Base-by-base conservation (phyloP, 2,113 vertebrate genomes). In the Turnix velox region DNA sequence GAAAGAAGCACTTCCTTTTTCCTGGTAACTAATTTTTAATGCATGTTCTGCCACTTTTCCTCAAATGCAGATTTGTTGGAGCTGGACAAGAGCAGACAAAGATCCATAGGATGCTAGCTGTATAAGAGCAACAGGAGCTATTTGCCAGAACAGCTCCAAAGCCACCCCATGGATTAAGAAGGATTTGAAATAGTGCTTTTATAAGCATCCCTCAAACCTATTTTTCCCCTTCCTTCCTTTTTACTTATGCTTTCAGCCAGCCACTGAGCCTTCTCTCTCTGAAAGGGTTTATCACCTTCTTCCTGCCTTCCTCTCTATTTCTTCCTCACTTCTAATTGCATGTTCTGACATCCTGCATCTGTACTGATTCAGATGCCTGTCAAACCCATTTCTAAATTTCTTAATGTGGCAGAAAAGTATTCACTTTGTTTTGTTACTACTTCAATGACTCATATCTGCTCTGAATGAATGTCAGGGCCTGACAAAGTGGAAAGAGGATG, bases 1-100 rank as follows among this genome's bases (percentile, higher is more conserved):
- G 52, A 71, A 90, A 92, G 12, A 88, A 92, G 59, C 92, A 73
- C 52, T 84, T 94, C 40, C 14, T 69, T 94, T 81, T 82, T 20
- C 46, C 42, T 90, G 82, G 57, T 82, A 72, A 65, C n/a, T 88
- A 0, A 74, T 90, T 93, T 93, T 88, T 85, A 89, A 85, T 80
- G 45, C 51, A 76, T 43, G 12, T 94, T 92, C 54, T 69, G 49
- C 40, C 54, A 73, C 49, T 87, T 89, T 75, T 91, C 18, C 71
- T 92, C 66, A 91, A 91, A 61, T 85, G 48, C 27, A 76, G 35
- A n/a, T 92, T 88, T 92, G 23, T 5, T 63, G 65, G 91, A 79
- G 16, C 43, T 73, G 71, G 31, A 84, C 46, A 87, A 84, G 51
- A 87, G 12, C 45, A 93, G 57, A 16, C 82, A 42, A 86, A 78